A percentile compares a stretch with the other conserved stretches of the same genome.
Evolutionary conservation across 23 tunicate genomes (phyloP).

Genomic region (Pegea sp.): DNA sequence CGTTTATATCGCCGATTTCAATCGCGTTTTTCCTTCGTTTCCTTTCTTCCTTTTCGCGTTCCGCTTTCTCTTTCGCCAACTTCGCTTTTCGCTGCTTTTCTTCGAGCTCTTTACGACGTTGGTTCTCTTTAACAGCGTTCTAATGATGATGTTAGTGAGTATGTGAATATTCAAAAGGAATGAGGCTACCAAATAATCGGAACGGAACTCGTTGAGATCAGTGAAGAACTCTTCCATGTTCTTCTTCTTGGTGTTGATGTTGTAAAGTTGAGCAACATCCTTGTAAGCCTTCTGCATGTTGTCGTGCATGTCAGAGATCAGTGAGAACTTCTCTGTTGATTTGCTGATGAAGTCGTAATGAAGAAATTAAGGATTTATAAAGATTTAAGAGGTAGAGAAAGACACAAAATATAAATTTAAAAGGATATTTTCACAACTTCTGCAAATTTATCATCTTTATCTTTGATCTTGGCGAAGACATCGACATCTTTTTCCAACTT

Average conservation of each 20-base stretch:
- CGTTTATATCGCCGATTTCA: slow-evolving; percentile 14
- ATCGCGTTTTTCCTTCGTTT: slow-evolving; percentile 33
- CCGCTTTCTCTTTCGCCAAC: slow-evolving; percentile 74
- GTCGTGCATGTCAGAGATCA: slow-evolving; percentile 57
- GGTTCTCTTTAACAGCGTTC: slow-evolving; percentile 74
- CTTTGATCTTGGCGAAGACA: slow-evolving; percentile 35
- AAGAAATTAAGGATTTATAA: background rate
- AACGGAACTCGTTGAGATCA: slow-evolving; percentile 37
- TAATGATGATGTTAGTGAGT: slow-evolving; percentile 2
- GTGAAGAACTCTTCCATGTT: slow-evolving; percentile 60
- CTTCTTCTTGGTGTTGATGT: slow-evolving; percentile 44
- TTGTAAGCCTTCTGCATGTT: slow-evolving; percentile 29
- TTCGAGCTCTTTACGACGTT: slow-evolving; percentile 34
- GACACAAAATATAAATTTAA: background rate
- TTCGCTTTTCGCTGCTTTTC: slow-evolving; percentile 67
- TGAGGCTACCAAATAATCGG: slow-evolving; percentile 26
- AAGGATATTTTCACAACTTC: slow-evolving; percentile 49
- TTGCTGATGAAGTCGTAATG: slow-evolving; percentile 24
- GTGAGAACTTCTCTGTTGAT: slow-evolving; percentile 21
- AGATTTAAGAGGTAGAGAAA: background rate
- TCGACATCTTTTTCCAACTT: slow-evolving; percentile 46
- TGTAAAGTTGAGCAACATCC: slow-evolving; percentile 15
- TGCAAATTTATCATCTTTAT: slow-evolving; percentile 45
- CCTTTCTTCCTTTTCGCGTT: slow-evolving; percentile 73
- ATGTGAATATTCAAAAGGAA: background rate